Percentiles rank a stretch among this genome's conserved stretches.
Conservation (phyloP, 2,113 vertebrate genomes). For the Bubo bubo region DNA sequence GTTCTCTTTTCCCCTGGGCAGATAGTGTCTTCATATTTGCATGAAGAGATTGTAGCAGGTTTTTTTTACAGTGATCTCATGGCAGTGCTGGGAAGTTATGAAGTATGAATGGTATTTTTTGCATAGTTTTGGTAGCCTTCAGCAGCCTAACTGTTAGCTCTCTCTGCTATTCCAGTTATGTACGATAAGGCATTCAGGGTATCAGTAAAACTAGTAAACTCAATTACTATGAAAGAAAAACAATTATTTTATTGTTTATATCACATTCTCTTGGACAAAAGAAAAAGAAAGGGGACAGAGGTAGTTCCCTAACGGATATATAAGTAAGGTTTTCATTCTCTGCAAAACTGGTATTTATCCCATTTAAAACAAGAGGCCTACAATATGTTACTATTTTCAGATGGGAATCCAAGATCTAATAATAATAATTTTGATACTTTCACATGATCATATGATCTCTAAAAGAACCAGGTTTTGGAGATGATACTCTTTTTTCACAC, state of each 20-base stretch:
- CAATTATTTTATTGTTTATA: background rate
- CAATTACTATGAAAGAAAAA: background rate
- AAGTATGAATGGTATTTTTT: background rate
- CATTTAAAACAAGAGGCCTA: background rate
- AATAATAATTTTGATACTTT: background rate
- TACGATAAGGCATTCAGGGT: background rate
- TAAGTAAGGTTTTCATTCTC: background rate
- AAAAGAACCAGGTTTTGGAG: background rate
- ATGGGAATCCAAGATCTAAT: background rate
- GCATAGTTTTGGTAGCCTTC: background rate
- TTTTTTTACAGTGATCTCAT: background rate
- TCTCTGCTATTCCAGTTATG: background rate
- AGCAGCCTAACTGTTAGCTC: background rate
- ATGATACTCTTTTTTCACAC: background rate
- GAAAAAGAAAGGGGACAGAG: background rate
- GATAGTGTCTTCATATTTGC: background rate
- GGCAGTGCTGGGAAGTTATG: background rate
- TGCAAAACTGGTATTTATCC: background rate
- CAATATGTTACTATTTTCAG: background rate
- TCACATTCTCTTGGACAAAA: background rate
- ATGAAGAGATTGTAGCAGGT: background rate
- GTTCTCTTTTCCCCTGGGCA: background rate
- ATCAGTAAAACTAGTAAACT: background rate
- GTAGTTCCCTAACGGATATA: background rate
- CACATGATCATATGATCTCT: background rate